phyloP scores from a whole-genome alignment of 1,140 invertebrate genomes.

The Mercenaria mercenaria region DNA sequence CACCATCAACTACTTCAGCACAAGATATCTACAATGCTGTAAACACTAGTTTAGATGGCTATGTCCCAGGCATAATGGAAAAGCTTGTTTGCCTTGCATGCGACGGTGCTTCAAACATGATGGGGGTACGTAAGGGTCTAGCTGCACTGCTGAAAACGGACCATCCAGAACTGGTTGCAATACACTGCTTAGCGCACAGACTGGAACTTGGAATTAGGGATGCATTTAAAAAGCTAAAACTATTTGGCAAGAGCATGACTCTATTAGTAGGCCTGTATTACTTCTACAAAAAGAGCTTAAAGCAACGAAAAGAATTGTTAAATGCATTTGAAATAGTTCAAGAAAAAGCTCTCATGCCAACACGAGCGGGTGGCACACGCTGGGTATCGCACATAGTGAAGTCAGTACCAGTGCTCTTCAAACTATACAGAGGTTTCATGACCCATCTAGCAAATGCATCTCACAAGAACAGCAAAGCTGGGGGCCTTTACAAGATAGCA shows the following conservation, averaged over 20 bases:
- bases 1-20: conserved; percentile 11
- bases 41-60: background rate
- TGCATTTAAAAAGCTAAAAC: conserved; percentile 3
- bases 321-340: background rate
- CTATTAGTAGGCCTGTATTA: conserved; percentile 15
- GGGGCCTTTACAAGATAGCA: conserved; percentile 45
- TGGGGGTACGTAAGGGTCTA: conserved; percentile 23
- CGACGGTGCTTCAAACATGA: conserved; percentile 57
- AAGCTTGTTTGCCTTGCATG: conserved; percentile 13
- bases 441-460: conserved; percentile 40
- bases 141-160: background rate
- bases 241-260: conserved; percentile 16
- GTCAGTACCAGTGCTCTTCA: conserved; percentile 6
- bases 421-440: conserved; percentile 24
- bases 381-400: conserved; percentile 44
- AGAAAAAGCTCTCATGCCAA: conserved; percentile 5
- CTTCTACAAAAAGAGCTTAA: conserved; percentile 8
- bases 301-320: background rate
- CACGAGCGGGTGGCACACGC: conserved; percentile 44
- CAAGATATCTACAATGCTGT: background rate
- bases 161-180: background rate
- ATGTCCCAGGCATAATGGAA: background rate
- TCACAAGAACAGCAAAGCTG: conserved; percentile 57
- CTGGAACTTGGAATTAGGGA: conserved; percentile 16
- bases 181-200: conserved; percentile 40